These are phyloP conservation scores for Pyrrhosoma nymphula DNA, from an alignment of 2,888 invertebrate genomes.

Conservation along the genomic window DNA sequence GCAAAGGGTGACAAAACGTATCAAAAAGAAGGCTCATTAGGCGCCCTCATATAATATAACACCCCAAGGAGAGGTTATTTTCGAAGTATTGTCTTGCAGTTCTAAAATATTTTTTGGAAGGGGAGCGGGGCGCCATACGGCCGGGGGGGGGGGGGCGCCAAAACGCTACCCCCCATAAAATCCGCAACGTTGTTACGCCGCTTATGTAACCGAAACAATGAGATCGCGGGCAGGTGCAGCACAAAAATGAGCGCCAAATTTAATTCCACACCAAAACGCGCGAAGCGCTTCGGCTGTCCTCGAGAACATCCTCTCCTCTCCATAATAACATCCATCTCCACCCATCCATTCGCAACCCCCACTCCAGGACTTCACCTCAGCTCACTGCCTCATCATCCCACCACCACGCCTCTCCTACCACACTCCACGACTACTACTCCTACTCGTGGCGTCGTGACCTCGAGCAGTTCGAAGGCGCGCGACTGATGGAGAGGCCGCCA, in stretches of 20 bases:
- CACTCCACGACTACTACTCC: neutral
- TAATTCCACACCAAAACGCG: constrained; percentile 52
- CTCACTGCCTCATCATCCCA: neutral
- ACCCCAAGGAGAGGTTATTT: no score
- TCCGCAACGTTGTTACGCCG: no score
- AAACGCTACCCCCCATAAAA: no score
- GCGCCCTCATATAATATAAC: no score
- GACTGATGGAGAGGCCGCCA: neutral
- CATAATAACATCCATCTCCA: neutral
- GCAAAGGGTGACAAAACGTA: no score
- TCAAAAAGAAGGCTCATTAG: no score
- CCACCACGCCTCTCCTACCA: neutral
- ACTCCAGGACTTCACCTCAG: neutral
- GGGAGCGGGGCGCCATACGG: no score
- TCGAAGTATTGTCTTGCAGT: no score
- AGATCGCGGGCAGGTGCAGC: neutral
- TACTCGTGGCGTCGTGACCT: constrained; percentile 23
- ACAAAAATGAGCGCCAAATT: constrained; percentile 32
- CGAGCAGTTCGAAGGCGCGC: neutral
- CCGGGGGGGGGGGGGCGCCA: no score
- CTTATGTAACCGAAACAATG: neutral
- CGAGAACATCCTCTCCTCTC: constrained; percentile 2
- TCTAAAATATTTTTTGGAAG: no score
- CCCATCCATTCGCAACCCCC: neutral
- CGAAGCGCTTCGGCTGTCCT: constrained; percentile 37